Evolutionary conservation across 2,888 invertebrate species (phyloP).

Genomic region (Punctoribates punctum): DNA sequence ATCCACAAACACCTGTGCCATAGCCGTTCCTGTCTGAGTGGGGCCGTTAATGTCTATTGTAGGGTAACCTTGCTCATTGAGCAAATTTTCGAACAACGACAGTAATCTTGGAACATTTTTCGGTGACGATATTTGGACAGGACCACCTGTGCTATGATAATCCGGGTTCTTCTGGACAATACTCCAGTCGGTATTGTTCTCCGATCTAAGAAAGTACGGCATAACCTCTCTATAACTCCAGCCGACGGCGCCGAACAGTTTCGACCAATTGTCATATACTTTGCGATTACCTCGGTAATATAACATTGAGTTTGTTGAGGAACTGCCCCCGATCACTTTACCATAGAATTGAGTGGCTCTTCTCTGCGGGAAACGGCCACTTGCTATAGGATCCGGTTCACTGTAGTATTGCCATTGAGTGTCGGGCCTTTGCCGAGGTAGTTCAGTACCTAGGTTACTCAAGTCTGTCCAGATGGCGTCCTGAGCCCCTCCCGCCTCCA

Average conservation of each 20-base stretch:
- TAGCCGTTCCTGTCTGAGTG: constrained; percentile 4
- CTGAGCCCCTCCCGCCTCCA: constrained; percentile 49
- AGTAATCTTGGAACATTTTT: too few relatives aligned
- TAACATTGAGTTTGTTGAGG: neutral
- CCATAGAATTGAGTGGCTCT: constrained; percentile 61
- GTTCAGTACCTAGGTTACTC: neutral
- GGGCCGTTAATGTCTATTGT: neutral
- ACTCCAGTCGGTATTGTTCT: constrained; percentile 27
- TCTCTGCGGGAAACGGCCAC: neutral
- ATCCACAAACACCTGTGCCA: neutral
- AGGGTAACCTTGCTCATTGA: too few relatives aligned
- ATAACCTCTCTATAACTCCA: constrained; percentile 33
- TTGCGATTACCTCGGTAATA: constrained; percentile 15
- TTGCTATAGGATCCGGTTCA: neutral
- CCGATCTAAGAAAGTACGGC: constrained; percentile 13
- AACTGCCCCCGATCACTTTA: constrained; percentile 56
- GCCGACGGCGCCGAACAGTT: constrained; percentile 24
- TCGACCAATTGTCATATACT: constrained; percentile 12
- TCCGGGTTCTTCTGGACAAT: constrained; percentile 16
- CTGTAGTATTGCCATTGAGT: neutral
- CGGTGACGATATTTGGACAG: too few relatives aligned
- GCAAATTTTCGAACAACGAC: too few relatives aligned
- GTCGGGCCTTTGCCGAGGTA: neutral
- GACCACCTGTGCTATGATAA: constrained; percentile 32
- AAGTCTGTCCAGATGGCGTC: neutral